Evolutionary conservation across 1,140 invertebrate species (phyloP).

Genomic region (Antheraea pernyi): DNA sequence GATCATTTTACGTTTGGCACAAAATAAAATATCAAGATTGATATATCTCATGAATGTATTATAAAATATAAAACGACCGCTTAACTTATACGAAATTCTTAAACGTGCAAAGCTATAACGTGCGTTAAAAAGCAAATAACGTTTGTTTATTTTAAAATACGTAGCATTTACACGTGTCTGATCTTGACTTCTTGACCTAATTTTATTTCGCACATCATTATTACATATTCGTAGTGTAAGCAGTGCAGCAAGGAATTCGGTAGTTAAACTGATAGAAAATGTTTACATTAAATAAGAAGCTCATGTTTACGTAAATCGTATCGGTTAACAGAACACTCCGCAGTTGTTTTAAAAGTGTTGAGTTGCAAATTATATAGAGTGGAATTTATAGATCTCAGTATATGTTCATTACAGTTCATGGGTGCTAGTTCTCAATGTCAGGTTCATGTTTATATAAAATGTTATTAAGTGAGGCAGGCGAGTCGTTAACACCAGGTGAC

Average conservation of each 20-base stretch:
- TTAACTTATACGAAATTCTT: too few relatives aligned
- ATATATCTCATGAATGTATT: too few relatives aligned
- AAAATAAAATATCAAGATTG: too few relatives aligned
- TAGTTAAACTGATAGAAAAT: background rate
- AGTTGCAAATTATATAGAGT: background rate
- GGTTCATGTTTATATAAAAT: too few relatives aligned
- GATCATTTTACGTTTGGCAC: too few relatives aligned
- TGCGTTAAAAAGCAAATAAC: background rate
- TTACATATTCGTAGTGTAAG: background rate
- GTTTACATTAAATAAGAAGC: background rate
- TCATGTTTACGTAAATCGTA: background rate
- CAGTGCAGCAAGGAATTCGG: background rate
- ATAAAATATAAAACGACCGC: too few relatives aligned
- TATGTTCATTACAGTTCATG: background rate
- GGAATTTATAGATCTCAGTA: background rate
- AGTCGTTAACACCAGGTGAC: too few relatives aligned
- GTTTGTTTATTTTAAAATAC: slow-evolving; percentile 3
- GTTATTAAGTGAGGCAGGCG: too few relatives aligned
- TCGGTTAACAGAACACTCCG: background rate
- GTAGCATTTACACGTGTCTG: background rate
- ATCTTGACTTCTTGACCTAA: slow-evolving; percentile 17
- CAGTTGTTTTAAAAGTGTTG: background rate
- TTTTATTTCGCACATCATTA: background rate
- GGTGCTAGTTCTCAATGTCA: background rate
- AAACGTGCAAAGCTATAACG: background rate